These are phyloP conservation scores for Colostygia pectinataria DNA, from an alignment of 2,888 invertebrate genomes.

Conservation along the genomic window DNA sequence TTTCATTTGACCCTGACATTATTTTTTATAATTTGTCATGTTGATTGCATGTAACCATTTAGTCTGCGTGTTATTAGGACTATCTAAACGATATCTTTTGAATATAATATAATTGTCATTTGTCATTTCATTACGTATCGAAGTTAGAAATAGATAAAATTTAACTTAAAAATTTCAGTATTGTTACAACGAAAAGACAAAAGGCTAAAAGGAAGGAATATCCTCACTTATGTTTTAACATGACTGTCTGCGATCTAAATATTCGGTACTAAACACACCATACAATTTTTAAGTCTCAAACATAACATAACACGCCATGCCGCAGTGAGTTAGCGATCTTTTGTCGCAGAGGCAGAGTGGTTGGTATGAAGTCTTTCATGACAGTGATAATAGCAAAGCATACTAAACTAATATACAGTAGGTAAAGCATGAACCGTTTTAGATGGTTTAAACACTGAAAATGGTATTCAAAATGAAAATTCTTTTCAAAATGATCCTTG, in stretches of 20 bases:
- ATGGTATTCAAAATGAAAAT: too few relatives aligned
- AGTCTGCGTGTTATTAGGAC: too few relatives aligned
- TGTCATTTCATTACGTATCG: too few relatives aligned
- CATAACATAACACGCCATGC: conserved; percentile 12
- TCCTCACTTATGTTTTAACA: conserved; percentile 15
- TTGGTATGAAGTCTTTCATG: conserved; percentile 6
- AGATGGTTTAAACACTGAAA: neutral
- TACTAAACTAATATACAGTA: too few relatives aligned
- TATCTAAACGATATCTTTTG: too few relatives aligned
- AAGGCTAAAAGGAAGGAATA: conserved; percentile 9
- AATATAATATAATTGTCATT: too few relatives aligned
- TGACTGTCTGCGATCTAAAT: conserved; percentile 18
- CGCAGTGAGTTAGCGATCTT: conserved; percentile 17
- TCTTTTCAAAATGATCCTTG: too few relatives aligned
- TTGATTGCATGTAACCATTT: conserved; percentile 6
- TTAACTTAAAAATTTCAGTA: too few relatives aligned
- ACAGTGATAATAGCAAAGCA: conserved; percentile 4
- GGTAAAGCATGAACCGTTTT: neutral
- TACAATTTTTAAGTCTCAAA: conserved; percentile 13
- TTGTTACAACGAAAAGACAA: too few relatives aligned
- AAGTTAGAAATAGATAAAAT: too few relatives aligned
- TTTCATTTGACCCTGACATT: conserved; percentile 63
- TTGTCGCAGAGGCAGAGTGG: conserved; percentile 27
- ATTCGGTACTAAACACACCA: conserved; percentile 8
- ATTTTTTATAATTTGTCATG: conserved; percentile 41